phyloP scores from a whole-genome alignment of 1,140 invertebrate species.

The Phymastichus coffea region DNA sequence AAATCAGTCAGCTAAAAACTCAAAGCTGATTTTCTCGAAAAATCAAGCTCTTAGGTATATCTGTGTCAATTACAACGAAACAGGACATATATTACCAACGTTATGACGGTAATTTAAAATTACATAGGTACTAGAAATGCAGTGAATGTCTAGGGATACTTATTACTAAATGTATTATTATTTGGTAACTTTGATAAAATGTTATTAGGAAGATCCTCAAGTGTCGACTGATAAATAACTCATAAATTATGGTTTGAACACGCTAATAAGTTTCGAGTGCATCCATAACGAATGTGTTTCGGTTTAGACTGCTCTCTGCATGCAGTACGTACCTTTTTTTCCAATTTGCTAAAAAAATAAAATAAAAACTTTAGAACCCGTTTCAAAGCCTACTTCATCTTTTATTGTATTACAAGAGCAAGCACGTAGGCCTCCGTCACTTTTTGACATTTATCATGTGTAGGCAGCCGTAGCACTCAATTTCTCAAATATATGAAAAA shows the following conservation, averaged over 20 bases:
- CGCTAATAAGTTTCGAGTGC: not conserved
- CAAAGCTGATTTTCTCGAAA: not conserved
- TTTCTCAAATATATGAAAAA: too few species aligned
- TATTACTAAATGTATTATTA: not conserved
- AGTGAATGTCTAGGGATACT: too few species aligned
- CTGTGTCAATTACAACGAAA: too few species aligned
- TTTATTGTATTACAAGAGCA: too few species aligned
- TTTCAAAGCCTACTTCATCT: too few species aligned
- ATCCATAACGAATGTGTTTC: not conserved
- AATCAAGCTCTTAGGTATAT: conserved; percentile 1
- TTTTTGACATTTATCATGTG: conserved; percentile 11
- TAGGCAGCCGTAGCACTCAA: not conserved
- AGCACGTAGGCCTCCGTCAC: too few species aligned
- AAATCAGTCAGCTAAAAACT: conserved; percentile 9
- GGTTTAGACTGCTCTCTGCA: conserved; percentile 11
- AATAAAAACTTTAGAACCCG: too few species aligned
- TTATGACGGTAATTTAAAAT: too few species aligned
- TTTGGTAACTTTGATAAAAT: not conserved
- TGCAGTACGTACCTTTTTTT: not conserved
- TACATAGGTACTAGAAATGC: too few species aligned
- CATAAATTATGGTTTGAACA: not conserved
- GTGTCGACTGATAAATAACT: not conserved
- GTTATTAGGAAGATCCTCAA: conserved; percentile 10
- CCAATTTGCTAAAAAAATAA: not conserved
- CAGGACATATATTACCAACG: too few species aligned